A percentile compares a stretch with the other conserved stretches of the same genome.
Evolutionary conservation across 2,113 vertebrate species (phyloP).

Genomic region (Lepus americanus): DNA sequence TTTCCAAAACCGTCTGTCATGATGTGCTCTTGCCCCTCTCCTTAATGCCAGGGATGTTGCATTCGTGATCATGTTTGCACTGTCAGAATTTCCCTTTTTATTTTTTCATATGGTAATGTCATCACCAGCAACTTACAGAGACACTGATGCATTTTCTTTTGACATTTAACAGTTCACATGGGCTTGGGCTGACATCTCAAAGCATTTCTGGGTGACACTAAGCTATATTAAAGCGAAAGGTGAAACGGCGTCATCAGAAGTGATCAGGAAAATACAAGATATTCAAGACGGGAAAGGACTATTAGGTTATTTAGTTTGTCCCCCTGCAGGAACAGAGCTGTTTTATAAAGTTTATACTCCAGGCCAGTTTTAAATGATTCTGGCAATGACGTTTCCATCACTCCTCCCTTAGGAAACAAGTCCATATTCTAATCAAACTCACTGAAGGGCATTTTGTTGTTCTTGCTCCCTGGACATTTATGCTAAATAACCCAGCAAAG

Average conservation of each 20-base stretch:
- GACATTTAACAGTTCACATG: conserved; percentile 83
- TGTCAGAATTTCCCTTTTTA: conserved; percentile 64
- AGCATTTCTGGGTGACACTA: conserved; percentile 80
- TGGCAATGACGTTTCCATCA: conserved; percentile 79
- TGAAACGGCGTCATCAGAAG: conserved; percentile 83
- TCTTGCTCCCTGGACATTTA: conserved; percentile 69
- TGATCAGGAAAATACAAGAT: conserved; percentile 77
- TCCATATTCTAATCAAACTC: conserved; percentile 80
- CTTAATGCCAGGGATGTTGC: conserved; percentile 60
- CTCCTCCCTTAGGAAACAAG: conserved; percentile 77
- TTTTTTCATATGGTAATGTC: conserved; percentile 75
- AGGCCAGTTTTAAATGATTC: conserved; percentile 84
- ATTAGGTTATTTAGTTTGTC: conserved; percentile 74
- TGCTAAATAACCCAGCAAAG: conserved; percentile 35
- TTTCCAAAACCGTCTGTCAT: conserved; percentile 68
- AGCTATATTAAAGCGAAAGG: conserved; percentile 83
- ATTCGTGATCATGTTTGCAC: conserved; percentile 56
- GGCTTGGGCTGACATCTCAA: conserved; percentile 77
- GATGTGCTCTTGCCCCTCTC: conserved; percentile 63
- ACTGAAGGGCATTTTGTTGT: conserved; percentile 56
- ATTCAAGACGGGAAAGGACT: conserved; percentile 77
- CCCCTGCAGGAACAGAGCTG: conserved; percentile 63
- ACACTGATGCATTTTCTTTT: conserved; percentile 84
- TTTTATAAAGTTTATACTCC: conserved; percentile 78
- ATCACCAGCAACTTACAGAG: conserved; percentile 77